Base-by-base conservation (phyloP, 2,113 vertebrate species). In the Xenus cinereus region DNA sequence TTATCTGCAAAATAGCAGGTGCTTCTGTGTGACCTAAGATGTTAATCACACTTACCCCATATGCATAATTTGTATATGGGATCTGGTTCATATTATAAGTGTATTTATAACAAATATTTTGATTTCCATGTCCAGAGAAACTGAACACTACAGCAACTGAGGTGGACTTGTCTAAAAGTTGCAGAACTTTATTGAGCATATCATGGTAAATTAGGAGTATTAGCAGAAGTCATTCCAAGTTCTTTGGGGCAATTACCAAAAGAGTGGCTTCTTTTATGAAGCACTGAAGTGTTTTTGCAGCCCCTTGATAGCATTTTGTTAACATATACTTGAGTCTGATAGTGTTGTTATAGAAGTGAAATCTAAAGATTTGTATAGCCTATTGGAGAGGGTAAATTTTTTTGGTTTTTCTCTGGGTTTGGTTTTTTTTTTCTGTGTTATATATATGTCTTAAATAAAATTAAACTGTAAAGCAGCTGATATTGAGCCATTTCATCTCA, bases 1-100 rank as follows among this genome's bases (percentile, higher is more conserved):
- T 28, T 77, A 7, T 39, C 63, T 95, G 74, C 83, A 80, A 94
- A 95, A 71, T 72, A 62, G 53, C 73, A 86, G 86, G 27, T 91
- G 35, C 87, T 78, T 60, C 64, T 73, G 23, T 50, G 43, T 71
- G 69, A 73, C 88, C 75, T 20, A 60, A 90, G 66, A 77, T 59
- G 26, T 78, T 85, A n/a, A 64, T 95, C 27, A 10, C 45, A 19
- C 57, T 66, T 51, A 74, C 33, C 35, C 37, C 37, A 16, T 39
- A 15, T 21, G 23, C 32, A 30, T 71, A 53, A 94, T 88, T 88
- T 77, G 57, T 56, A n/a, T 81, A 81, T 59, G 30, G 60, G 39
- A 53, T 73, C 24, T 84, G 41, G 26, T 86, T 92, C 76, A 46
- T 87, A 30, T 64, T 86, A 59, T 83, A 43, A 60, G 53, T 78